Percentiles rank a stretch among this genome's conserved stretches.
phyloP scores from a whole-genome alignment of 2,888 invertebrate genomes.

The Drosophila yooni region DNA sequence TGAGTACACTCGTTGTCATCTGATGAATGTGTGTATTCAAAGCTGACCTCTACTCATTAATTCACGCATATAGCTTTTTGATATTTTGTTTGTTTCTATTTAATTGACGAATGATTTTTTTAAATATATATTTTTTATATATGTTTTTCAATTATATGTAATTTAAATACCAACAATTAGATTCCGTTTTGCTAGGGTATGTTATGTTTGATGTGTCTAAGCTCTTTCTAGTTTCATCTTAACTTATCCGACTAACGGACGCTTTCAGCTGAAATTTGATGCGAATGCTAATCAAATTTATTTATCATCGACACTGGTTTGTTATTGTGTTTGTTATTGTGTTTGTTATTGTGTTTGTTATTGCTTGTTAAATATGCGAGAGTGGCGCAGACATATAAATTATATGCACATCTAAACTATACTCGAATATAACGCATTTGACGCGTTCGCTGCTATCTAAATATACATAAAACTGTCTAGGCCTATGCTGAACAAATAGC shows the following conservation, averaged over 20 bases:
- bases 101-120: neutral
- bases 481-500: conserved; percentile 70
- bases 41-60: conserved; percentile 19
- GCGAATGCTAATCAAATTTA: conserved; percentile 57
- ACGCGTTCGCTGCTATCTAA: conserved; percentile 45
- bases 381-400: conserved; percentile 66
- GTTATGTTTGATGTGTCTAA: neutral
- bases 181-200: neutral
- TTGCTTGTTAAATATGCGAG: conserved; percentile 38
- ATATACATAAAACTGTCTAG: conserved; percentile 69
- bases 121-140: neutral
- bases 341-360: conserved; percentile 38
- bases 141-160: neutral
- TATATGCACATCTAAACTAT: conserved; percentile 43
- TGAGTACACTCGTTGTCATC: conserved; percentile 41
- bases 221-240: neutral
- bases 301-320: conserved; percentile 35
- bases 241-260: neutral
- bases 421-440: conserved; percentile 45
- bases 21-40: conserved; percentile 4
- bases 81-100: neutral
- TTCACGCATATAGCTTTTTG: conserved; percentile 4
- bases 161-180: neutral
- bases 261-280: neutral
- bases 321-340: conserved; percentile 39